Conservation (phyloP, 2,797 vertebrate species). For the Bradypodion pumilum region DNA sequence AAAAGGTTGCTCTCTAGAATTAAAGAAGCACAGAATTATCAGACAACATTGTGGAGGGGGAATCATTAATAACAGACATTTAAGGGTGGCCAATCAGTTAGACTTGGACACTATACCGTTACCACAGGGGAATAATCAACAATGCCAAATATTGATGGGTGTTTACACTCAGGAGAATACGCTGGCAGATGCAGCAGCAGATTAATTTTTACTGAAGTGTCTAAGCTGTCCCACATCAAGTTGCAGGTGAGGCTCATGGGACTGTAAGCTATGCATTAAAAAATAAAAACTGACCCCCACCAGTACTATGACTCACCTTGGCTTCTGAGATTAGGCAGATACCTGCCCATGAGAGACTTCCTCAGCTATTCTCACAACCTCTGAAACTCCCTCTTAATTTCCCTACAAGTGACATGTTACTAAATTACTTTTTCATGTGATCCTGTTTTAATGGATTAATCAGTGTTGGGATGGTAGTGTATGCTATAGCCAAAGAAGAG, state of each 20-base stretch:
- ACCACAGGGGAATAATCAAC: conserved; percentile 32
- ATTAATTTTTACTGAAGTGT: not conserved
- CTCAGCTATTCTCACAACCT: not conserved
- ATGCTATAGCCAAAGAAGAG: no score
- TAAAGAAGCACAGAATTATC: conserved; percentile 20
- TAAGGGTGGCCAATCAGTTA: conserved; percentile 23
- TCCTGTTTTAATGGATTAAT: no score
- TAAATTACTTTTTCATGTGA: not conserved
- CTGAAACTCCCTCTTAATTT: not conserved
- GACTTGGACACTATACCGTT: conserved; percentile 19
- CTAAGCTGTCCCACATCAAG: not conserved
- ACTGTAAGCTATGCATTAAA: not conserved
- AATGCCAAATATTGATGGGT: not conserved
- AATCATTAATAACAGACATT: conserved; percentile 28
- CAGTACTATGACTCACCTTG: not conserved
- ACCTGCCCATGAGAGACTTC: no score
- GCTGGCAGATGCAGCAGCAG: not conserved
- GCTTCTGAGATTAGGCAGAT: not conserved
- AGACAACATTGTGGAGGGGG: conserved; percentile 15
- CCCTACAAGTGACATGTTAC: not conserved
- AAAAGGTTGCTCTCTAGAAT: conserved; percentile 52
- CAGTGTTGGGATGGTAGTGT: no score
- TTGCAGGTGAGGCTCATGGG: not conserved
- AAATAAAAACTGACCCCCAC: not conserved
- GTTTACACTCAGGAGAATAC: not conserved